Base-by-base conservation (phyloP, 2,888 invertebrate genomes). In the Pristionchus japonicus region DNA sequence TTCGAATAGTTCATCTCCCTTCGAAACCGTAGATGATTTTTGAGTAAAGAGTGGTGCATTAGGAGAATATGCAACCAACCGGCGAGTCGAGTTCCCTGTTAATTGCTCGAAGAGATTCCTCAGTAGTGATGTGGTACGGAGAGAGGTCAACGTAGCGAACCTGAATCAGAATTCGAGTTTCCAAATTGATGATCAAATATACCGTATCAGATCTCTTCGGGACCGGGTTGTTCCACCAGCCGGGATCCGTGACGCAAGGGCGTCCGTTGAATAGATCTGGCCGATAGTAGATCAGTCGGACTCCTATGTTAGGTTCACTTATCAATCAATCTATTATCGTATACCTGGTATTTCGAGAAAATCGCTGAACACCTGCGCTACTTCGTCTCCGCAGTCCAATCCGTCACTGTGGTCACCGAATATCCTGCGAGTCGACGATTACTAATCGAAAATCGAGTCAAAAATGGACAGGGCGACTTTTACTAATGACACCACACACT, bases 331-430 rank as follows among this genome's bases (percentile, higher is more conserved):
- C 3, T 3, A 52, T 6, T 20, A 20, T 20, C 2, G 9, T 9
- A 87, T 88, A 86, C 89, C 88, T 17, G 88, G 87, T 64, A 91
- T 91, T 20, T 89, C 89, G 31, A 93, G 80, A n/a, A 90, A 90
- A n/a, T 91, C 86, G 9, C 91, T 91, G 64, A 93, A 89, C 15
- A 91, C 89, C 27, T 88, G 80, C 13, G 90, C 91, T 2, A 90
- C 90, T 15, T 88, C 90, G 31, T 93, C 91, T 11, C 93, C 93
- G 88, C 93, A 93, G 84, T 93, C 93, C 61, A 91, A 89, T 1
- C 93, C 93, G 70, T 93, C 93, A 11, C 91, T 91, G 13, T 90
- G 92, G 91, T n/a, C 90, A 88, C 47, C 90, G 88, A 37, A 92
- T 89, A n/a, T 77, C n/a, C 82, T 82, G 34, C 7, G 2, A 7